Evolutionary conservation across 2,888 invertebrate species (phyloP).

Genomic region (Lycia hirtaria): DNA sequence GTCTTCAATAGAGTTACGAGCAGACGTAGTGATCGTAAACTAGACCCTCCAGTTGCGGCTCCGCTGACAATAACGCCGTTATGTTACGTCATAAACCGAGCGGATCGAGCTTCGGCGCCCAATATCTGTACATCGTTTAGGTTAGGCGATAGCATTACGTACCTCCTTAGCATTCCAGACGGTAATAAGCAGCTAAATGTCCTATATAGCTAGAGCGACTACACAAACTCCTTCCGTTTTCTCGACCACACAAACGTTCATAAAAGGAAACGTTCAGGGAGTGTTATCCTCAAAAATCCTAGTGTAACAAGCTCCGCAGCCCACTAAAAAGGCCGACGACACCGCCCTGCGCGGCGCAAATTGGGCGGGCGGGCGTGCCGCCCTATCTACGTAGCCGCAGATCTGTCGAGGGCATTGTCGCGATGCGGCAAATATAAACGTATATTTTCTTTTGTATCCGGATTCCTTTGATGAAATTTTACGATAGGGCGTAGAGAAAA

Average conservation of each 20-base stretch:
- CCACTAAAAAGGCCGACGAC: constrained; percentile 59
- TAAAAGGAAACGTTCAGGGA: constrained; percentile 32
- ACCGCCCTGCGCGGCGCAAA: constrained; percentile 54
- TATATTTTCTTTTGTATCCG: constrained; percentile 50
- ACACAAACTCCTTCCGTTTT: constrained; percentile 24
- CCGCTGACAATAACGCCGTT: constrained; percentile 31
- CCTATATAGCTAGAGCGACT: constrained; percentile 31
- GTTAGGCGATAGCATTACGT: constrained; percentile 15
- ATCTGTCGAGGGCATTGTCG: constrained; percentile 44
- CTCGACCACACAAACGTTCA: constrained; percentile 10
- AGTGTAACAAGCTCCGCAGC: constrained; percentile 39
- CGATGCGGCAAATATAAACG: constrained; percentile 49
- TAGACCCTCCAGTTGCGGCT: constrained; percentile 35
- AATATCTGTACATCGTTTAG: constrained; percentile 26
- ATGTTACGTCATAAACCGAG: constrained; percentile 36
- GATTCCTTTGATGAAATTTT: constrained; percentile 49
- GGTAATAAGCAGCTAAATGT: constrained; percentile 25
- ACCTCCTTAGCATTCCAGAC: constrained; percentile 7
- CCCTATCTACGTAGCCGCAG: constrained; percentile 35
- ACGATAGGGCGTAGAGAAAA: constrained; percentile 42
- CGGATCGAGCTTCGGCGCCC: constrained; percentile 28
- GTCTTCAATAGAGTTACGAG: constrained; percentile 40
- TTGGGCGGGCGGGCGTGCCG: constrained; percentile 52
- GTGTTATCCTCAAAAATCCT: constrained; percentile 38
- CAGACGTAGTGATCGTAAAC: constrained; percentile 39